Conservation (phyloP, 2,888 invertebrate species). For the Eutolmus rufibarbis region DNA sequence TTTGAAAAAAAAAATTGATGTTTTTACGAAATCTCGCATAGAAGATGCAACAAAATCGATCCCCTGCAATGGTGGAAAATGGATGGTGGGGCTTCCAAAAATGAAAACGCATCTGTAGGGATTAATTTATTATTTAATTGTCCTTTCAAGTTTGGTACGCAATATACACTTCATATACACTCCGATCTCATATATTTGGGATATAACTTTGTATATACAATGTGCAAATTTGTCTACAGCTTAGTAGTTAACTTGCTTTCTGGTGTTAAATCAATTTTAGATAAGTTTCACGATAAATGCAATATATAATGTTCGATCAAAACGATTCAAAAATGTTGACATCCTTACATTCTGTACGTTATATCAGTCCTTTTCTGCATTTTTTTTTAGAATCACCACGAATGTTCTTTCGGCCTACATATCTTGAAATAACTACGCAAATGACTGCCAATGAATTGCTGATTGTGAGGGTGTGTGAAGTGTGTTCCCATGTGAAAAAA, state of each 20-base stretch:
- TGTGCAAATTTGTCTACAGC: slow-evolving; percentile 31
- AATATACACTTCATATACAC: slow-evolving; percentile 21
- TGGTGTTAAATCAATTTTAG: slow-evolving; percentile 13
- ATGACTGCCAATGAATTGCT: neutral
- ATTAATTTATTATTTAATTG: slow-evolving; percentile 21
- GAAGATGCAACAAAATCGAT: too few species aligned
- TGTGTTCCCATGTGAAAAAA: slow-evolving; percentile 6
- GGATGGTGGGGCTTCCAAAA: neutral
- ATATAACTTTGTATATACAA: slow-evolving; percentile 32
- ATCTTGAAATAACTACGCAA: slow-evolving; percentile 23
- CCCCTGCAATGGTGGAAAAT: too few species aligned
- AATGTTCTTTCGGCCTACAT: neutral
- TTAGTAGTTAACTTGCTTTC: neutral
- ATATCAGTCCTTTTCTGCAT: slow-evolving; percentile 19
- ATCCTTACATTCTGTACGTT: neutral
- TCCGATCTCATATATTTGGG: slow-evolving; percentile 14
- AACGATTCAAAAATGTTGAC: neutral
- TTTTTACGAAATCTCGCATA: too few species aligned
- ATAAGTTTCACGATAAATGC: slow-evolving; percentile 1
- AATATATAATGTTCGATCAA: neutral
- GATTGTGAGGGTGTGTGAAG: neutral
- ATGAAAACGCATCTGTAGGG: neutral
- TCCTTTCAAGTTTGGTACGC: slow-evolving; percentile 7
- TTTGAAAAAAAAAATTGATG: too few species aligned
- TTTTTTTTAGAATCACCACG: neutral